Evolutionary conservation across 2,113 vertebrate genomes (phyloP), one percentile per base, ranked within the genome.

Genomic region (Amblyopsis rosae): DNA sequence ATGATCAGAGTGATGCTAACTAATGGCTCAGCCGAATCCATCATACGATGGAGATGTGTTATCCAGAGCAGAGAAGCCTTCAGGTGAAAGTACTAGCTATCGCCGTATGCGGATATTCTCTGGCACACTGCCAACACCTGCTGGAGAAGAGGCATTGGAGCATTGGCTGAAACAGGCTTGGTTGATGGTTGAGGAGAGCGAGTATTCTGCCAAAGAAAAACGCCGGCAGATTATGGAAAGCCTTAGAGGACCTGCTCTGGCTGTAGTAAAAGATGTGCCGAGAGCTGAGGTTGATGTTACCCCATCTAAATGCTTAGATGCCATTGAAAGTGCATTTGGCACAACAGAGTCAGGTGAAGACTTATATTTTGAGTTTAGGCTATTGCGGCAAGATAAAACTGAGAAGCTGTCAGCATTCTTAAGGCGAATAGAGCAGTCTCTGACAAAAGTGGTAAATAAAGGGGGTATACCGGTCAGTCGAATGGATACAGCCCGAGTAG

Each of bases 261-360:
- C n/a, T 17, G 16, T 57, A 17, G 16, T 57, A 9, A 17, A 57
- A 57, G 55, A 16, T 1, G 10, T 57, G 9, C 55, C 16, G 16
- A 17, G 4, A 17, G 16, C 55, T 17, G 16, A 57, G 16, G 16
- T 17, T 11, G 3, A 55, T 7, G 15, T 55, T 55, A 55, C 13
- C 7, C 13, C 53, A 3, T 15, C 53, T 55, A 15, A 55, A 16
- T 55, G 53, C 53, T 55, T 55, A 55, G 53, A 55, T n/a, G 53
- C 53, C 7, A 55, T 55, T n/a, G 53, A 55, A n/a, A 55, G 53
- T 55, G 53, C 12, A 16, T 55, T 57, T 8, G 55, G 55, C 17
- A 57, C 55, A n/a, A 7, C 53, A 3, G 53, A 55, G 53, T n/a
- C 53, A n/a, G 53, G 53, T 55, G 53, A 55, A 55, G 53, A 55